Conservation (phyloP, 2,113 vertebrate genomes). For the Puntigrus tetrazona region DNA sequence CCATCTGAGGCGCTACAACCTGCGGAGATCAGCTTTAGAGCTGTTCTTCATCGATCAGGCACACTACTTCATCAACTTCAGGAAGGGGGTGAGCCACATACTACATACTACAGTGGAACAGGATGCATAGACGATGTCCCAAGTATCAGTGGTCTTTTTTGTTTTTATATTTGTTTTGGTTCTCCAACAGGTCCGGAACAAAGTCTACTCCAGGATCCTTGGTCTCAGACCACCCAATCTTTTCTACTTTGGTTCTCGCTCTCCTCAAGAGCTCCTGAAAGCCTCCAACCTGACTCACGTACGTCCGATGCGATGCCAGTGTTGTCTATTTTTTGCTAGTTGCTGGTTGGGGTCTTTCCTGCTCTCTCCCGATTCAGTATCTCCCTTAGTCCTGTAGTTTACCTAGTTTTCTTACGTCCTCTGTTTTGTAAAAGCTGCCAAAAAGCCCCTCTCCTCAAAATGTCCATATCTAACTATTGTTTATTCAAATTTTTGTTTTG, state of each 20-base stretch:
- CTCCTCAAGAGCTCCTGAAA: constrained; percentile 93
- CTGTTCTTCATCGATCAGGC: constrained; percentile 98
- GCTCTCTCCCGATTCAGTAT: no score
- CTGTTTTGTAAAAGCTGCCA: not conserved
- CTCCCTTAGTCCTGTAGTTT: not conserved
- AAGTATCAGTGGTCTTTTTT: not conserved
- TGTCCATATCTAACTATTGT: not conserved
- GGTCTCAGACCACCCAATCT: constrained; percentile 85
- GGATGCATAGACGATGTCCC: not conserved
- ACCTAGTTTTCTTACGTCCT: not conserved
- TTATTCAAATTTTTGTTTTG: constrained; percentile 32
- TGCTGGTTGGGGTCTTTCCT: not conserved
- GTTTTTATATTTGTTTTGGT: not conserved
- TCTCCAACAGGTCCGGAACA: constrained; percentile 84
- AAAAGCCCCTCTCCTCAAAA: not conserved
- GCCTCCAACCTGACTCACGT: constrained; percentile 96
- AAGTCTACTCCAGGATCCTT: constrained; percentile 91
- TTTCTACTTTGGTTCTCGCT: constrained; percentile 88
- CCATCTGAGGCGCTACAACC: constrained; percentile 94
- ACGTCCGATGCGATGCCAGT: not conserved
- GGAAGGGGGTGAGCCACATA: constrained; percentile 78
- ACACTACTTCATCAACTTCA: constrained; percentile 99
- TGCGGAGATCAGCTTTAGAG: constrained; percentile 92
- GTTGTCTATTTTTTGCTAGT: not conserved
- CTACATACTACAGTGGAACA: not conserved